Evolutionary conservation across 2,797 vertebrate species (phyloP), one percentile per base, ranked within the genome.

Genomic region (Luscinia megarhynchos): DNA sequence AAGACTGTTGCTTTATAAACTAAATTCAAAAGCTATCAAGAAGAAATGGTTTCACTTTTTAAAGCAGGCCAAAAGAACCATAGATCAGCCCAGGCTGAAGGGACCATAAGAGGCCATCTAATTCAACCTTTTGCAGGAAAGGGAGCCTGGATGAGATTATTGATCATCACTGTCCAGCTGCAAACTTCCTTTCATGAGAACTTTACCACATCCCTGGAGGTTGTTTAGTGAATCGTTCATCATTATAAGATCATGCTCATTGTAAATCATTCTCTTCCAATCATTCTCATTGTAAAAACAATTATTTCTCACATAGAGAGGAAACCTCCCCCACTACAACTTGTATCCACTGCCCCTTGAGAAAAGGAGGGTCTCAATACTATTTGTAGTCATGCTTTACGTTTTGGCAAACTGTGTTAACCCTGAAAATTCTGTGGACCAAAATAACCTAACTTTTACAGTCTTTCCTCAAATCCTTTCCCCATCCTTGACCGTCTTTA

Each of bases 101-200:
- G 16, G 4, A 34, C 11, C 10, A 4, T 20, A 45, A 66, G n/a
- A 66, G 14, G 22, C 20, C 12, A 18, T 40, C 24, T 67, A 38
- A 38, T 74, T 51, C 61, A 53, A 34, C 5, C 11, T 38, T 53
- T 51, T 79, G n/a, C 15, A 46, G 58, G 40, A 67, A 30, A 59
- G 19, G n/a, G 23, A 80, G n/a, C 14, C 17, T 34, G 19, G 17
- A 30, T 53, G 40, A 73, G 15, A 57, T 34, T 74, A 55, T 43
- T 0, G 0, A 63, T 24, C 29, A 54, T 20, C 12, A 24, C 30
- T 36, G 14, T 55, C 26, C 5, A 12, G 23, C 27, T 4, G 14
- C 23, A 51, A 66, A 26, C 9, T 43, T 67, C 41, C 30, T 82
- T 30, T 7, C 2, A 41, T 2, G 15, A 12, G 13, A 15, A 38